Base-by-base conservation (phyloP, 2,113 vertebrate species). In the Crotophaga sulcirostris region DNA sequence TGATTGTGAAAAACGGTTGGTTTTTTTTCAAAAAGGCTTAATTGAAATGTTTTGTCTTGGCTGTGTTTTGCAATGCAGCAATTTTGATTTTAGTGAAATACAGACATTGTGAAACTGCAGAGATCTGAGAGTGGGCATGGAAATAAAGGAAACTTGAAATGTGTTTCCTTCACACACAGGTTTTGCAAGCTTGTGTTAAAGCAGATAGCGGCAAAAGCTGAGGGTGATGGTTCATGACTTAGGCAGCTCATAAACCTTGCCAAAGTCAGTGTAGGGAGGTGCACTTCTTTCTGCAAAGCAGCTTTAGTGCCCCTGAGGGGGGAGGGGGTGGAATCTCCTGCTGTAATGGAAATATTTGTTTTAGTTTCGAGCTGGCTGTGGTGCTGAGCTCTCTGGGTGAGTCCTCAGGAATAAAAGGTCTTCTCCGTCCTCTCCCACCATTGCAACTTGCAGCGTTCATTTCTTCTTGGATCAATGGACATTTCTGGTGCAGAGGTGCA, bases 11-110 rank as follows among this genome's bases (percentile, higher is more conserved):
- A 95, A 96, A 20, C 68, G 34, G n/a, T n/a, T 60, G 13, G 56
- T 60, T 77, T 40, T 60, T 45, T 16, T 33, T 24, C 21, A 49
- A 55, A 60, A 84, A 62, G 29, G 19, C 90, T 90, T 80, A 88
- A 90, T 93, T 90, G 51, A 81, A 90, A 55, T 67, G 69, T 93
- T 63, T 86, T 90, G 90, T 90, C 79, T 93, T 73, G 33, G 34
- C 59, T 75, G 47, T 55, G 64, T 95, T 93, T 96, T 94, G 94
- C 88, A 97, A 90, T 7, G 29, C 68, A 67, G 23, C 0, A 0
- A 75, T 92, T 95, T 93, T 83, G 77, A 77, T 95, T 83, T 73
- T 86, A 62, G 36, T 86, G 85, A 92, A 96, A 92, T 81, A 78
- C 1, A 55, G 83, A 24, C 33, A n/a, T 93, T 96, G 79, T 77